Evolutionary conservation across 2,888 invertebrate genomes (phyloP), one percentile per base, ranked within the genome.

Genomic region (Eulithis testata): DNA sequence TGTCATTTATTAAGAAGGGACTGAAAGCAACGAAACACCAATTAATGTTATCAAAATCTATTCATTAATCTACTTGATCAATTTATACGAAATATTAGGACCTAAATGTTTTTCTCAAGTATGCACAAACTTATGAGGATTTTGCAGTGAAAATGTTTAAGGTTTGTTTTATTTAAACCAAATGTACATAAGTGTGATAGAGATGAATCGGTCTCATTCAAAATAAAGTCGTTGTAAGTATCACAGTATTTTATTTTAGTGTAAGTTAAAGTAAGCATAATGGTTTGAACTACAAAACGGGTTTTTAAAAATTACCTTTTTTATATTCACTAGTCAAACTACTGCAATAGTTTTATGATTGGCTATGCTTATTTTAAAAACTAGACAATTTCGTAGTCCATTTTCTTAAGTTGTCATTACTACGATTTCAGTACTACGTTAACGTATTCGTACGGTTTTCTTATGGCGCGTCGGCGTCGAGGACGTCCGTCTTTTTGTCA

Each of bases 121-220:
- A 89, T 90, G 92, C 92, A 93, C 92, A 93, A 93, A 93, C 85
- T 89, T 87, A 85, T 87, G 88, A 89, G 81, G 81, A 88, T 85
- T 86, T 88, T 87, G 87, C 86, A 85, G 85, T 88, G 83, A 86
- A 40, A 86, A 88, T 87, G 83, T 90, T 88, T 89, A 85, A 85
- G 88, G 90, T 91, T 91, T 91, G 89, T 91, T 93, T 90, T 91
- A 90, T 89, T 91, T 84, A 90, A 91, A 91, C 92, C 91, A 91
- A 91, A 90, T 92, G 92, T 93, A 92, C 91, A 93, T 92, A 91
- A 88, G 92, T 93, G 92, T 93, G 92, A 93, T 93, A 93, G 92
- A 92, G 92, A 93, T 90, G 91, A 87, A 90, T 91, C 86, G 86
- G 92, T 93, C 92, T 93, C 92, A 91, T 90, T 90, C 89, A 89